A percentile compares a stretch with the other conserved stretches of the same genome.
Conservation (phyloP, 2,888 invertebrate species). For the Sialis lutaria region DNA sequence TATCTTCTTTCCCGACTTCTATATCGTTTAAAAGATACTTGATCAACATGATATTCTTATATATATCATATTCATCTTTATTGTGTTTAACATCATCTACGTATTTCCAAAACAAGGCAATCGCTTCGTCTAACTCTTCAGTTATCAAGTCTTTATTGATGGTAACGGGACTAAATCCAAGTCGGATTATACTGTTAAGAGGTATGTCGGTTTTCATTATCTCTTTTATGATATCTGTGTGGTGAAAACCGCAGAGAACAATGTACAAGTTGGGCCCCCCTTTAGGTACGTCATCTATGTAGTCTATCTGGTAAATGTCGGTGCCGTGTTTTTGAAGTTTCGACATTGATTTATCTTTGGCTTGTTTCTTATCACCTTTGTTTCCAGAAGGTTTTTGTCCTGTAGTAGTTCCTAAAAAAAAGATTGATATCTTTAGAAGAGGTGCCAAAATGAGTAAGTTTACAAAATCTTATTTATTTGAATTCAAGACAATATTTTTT, state of each 20-base stretch:
- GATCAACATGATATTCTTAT: conserved; percentile 2
- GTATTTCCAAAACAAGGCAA: background rate
- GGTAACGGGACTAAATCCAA: background rate
- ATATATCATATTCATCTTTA: background rate
- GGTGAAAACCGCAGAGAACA: conserved; percentile 17
- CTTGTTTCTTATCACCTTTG: conserved; percentile 5
- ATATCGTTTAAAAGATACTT: background rate
- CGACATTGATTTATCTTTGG: conserved; percentile 10
- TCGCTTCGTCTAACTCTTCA: no score
- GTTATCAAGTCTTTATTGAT: no score
- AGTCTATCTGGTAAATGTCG: conserved; percentile 15
- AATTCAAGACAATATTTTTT: no score
- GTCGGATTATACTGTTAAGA: background rate
- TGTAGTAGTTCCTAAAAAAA: no score
- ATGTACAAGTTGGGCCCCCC: conserved; percentile 19
- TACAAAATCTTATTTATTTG: no score
- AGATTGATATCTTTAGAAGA: no score
- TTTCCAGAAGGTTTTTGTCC: background rate
- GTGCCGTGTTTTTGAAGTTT: conserved; percentile 17
- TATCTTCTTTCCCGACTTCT: background rate
- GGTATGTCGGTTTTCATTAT: conserved; percentile 1
- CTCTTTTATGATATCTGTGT: background rate
- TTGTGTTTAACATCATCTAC: background rate
- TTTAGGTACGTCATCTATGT: conserved; percentile 17
- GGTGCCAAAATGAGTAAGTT: no score